Evolutionary conservation across 2,113 vertebrate genomes (phyloP).

Genomic region (Zootoca vivipara): DNA sequence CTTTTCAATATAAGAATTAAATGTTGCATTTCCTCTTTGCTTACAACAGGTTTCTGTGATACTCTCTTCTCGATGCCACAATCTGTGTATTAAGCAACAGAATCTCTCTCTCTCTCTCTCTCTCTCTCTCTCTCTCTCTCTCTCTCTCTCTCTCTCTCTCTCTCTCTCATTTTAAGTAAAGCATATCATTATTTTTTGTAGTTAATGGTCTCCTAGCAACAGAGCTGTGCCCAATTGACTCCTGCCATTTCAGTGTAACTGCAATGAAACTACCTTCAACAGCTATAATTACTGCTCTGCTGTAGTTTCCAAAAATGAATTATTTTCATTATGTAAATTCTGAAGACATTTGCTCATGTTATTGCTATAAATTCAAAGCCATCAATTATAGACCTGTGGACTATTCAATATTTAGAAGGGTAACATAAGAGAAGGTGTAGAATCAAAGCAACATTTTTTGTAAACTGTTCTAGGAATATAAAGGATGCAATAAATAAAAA

Average conservation of each 20-base stretch:
- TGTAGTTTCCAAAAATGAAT: not conserved
- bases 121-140: no score
- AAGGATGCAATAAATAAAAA: not conserved
- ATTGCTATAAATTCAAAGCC: not conserved
- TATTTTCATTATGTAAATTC: not conserved
- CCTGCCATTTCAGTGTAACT: not conserved
- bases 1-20: not conserved
- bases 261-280: not conserved
- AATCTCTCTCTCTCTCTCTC: not conserved
- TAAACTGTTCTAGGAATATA: not conserved
- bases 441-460: not conserved
- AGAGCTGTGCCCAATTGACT: not conserved
- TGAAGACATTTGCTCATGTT: not conserved
- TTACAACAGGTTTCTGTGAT: not conserved
- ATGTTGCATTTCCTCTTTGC: not conserved
- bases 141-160: not conserved
- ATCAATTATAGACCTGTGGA: not conserved
- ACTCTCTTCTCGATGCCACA: not conserved
- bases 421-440: not conserved
- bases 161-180: not conserved
- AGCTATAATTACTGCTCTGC: not conserved
- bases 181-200: not conserved
- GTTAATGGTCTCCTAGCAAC: conserved; percentile 23
- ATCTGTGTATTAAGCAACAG: not conserved
- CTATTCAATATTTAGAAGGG: not conserved